Percentiles rank a stretch among this genome's conserved stretches.
Conservation (phyloP, 2,113 vertebrate genomes). For the Poeciliopsis turrubarensis region DNA sequence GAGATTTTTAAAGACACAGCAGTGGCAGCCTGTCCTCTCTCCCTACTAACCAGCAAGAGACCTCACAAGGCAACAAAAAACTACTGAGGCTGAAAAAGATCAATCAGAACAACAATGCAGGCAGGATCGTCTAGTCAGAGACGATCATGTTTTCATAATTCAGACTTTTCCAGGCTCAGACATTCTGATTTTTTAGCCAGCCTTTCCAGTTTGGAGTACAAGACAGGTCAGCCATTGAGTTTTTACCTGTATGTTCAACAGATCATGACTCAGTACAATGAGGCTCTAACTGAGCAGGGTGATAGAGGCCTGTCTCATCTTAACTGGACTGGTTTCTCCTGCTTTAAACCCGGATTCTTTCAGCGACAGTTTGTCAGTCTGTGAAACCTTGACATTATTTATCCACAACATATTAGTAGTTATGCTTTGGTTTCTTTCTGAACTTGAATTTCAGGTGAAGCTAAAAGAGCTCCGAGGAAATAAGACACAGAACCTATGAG, state of each 20-base stretch:
- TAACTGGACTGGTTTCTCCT: no score
- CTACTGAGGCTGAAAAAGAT: conserved; percentile 7
- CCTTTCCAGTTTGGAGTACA: neutral
- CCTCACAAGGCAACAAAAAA: conserved; percentile 20
- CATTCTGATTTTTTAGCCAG: neutral
- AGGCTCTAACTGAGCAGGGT: no score
- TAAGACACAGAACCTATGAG: no score
- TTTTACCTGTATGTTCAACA: neutral
- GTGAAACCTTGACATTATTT: no score
- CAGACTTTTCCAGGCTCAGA: neutral
- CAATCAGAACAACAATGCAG: conserved; percentile 6
- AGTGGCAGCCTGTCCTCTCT: conserved; percentile 65
- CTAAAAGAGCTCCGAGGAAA: no score
- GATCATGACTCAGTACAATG: no score
- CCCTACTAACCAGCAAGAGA: conserved; percentile 36
- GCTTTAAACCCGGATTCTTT: no score
- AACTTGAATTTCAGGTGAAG: no score
- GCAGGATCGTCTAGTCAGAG: neutral
- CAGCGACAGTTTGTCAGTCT: no score
- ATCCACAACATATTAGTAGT: no score
- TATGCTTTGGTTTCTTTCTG: no score
- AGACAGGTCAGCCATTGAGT: neutral
- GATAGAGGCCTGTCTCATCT: no score
- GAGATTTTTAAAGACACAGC: conserved; percentile 75
- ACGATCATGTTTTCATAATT: neutral